Percentiles rank a stretch among this genome's conserved stretches.
Conservation (phyloP, 2,888 invertebrate species). For the Dynastes maya region DNA sequence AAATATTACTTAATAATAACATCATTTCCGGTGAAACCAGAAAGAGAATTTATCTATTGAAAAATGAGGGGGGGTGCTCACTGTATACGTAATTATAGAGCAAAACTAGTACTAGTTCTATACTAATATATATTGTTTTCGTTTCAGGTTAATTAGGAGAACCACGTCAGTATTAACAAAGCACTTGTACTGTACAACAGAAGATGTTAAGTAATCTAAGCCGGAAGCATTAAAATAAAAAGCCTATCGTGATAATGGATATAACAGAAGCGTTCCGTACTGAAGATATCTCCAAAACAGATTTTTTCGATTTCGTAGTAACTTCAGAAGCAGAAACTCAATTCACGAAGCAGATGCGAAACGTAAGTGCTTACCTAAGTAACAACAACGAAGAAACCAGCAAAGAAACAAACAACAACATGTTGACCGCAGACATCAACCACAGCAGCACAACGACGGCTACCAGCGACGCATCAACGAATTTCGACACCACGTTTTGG, state of each 20-base stretch:
- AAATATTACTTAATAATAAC: no score
- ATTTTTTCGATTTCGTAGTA: constrained; percentile 92
- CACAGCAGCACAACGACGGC: constrained; percentile 69
- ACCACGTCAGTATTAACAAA: constrained; percentile 48
- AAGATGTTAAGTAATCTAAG: constrained; percentile 46
- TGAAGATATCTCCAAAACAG: constrained; percentile 89
- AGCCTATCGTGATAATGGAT: constrained; percentile 77
- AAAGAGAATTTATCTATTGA: no score
- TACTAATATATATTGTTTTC: constrained; percentile 22
- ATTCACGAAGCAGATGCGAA: constrained; percentile 80
- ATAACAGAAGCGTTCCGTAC: constrained; percentile 85
- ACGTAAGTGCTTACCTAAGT: constrained; percentile 79
- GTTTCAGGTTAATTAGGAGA: constrained; percentile 45
- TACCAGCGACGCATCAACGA: constrained; percentile 69
- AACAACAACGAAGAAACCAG: constrained; percentile 71
- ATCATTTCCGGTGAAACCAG: no score
- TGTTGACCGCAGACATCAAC: constrained; percentile 65
- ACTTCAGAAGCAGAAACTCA: constrained; percentile 79
- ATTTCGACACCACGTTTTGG: constrained; percentile 74
- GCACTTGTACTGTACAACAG: constrained; percentile 26
- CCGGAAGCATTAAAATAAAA: constrained; percentile 34
- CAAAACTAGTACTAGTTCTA: no score
- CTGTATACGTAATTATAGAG: no score
- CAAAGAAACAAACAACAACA: constrained; percentile 75
- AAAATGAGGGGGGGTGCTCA: no score